A percentile compares a stretch with the other conserved stretches of the same genome.
Evolutionary conservation across 1,140 invertebrate genomes (phyloP).

Genomic region (Onthophagus taurus): DNA sequence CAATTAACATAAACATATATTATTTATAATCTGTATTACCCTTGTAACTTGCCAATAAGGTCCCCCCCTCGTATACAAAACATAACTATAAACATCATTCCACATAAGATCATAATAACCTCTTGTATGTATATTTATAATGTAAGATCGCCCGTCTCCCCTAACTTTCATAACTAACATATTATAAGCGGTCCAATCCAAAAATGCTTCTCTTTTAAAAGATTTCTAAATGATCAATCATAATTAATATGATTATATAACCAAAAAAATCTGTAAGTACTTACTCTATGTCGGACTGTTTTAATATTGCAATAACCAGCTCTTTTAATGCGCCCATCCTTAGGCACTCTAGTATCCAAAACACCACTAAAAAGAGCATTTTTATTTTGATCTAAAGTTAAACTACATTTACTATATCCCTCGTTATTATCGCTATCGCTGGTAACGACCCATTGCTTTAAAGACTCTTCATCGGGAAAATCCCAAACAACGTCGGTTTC

Average conservation of each 20-base stretch:
- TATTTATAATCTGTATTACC: slow-evolving; percentile 42
- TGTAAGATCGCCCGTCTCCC: slow-evolving; percentile 85
- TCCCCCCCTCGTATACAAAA: slow-evolving; percentile 84
- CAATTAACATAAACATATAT: background rate
- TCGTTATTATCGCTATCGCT: slow-evolving; percentile 70
- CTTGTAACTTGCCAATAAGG: slow-evolving; percentile 91
- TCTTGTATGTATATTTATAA: slow-evolving; percentile 62
- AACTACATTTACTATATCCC: slow-evolving; percentile 62
- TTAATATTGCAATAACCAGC: slow-evolving; percentile 73
- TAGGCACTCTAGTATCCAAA: slow-evolving; percentile 50
- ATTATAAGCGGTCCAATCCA: slow-evolving; percentile 71
- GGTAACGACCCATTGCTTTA: slow-evolving; percentile 66
- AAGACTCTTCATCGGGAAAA: slow-evolving; percentile 51
- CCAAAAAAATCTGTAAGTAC: slow-evolving; percentile 16
- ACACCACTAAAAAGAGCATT: slow-evolving; percentile 68
- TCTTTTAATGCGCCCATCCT: slow-evolving; percentile 65
- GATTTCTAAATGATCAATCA: slow-evolving; percentile 54
- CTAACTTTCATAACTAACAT: slow-evolving; percentile 74
- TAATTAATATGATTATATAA: slow-evolving; percentile 4
- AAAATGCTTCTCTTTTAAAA: slow-evolving; percentile 60
- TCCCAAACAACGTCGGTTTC: slow-evolving; percentile 61
- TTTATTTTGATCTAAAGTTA: slow-evolving; percentile 54
- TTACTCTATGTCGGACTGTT: slow-evolving; percentile 52
- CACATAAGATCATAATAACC: slow-evolving; percentile 69
- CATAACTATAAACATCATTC: slow-evolving; percentile 76